These are phyloP conservation scores for Oscheius sp. DNA, from an alignment of 2,888 invertebrate genomes.

Conservation along the genomic window DNA sequence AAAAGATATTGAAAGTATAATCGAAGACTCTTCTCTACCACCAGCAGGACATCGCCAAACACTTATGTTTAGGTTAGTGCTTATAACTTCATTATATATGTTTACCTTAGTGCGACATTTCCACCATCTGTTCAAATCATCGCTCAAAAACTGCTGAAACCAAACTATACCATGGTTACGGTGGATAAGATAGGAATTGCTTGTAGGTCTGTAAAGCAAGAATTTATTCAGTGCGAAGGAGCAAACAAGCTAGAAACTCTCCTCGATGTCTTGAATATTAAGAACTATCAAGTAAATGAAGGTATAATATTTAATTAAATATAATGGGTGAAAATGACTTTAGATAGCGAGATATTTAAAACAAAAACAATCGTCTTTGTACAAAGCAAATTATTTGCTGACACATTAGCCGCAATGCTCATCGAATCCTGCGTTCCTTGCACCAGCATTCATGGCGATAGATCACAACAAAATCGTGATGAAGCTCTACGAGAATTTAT, in stretches of 20 bases:
- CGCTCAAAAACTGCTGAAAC: constrained; percentile 80
- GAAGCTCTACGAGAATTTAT: constrained; percentile 80
- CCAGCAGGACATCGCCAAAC: constrained; percentile 35
- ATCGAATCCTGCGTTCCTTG: constrained; percentile 80
- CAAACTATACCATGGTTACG: constrained; percentile 83
- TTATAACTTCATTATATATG: neutral
- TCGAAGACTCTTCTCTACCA: neutral
- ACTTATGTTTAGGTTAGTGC: constrained; percentile 45
- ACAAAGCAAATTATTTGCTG: constrained; percentile 86
- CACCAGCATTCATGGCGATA: constrained; percentile 76
- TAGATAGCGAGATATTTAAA: constrained; percentile 43
- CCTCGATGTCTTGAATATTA: constrained; percentile 75
- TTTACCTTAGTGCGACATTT: constrained; percentile 77
- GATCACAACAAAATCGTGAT: constrained; percentile 76
- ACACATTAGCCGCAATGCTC: constrained; percentile 85
- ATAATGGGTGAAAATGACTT: neutral
- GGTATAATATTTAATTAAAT: constrained; percentile 20
- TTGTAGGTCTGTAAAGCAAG: constrained; percentile 87
- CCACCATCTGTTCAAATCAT: constrained; percentile 80
- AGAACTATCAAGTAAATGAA: constrained; percentile 33
- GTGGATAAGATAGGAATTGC: constrained; percentile 93
- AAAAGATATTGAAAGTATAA: neutral
- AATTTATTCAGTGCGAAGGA: constrained; percentile 70
- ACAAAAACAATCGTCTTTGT: constrained; percentile 82
- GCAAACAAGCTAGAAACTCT: constrained; percentile 82